Percentiles rank a stretch among this genome's conserved stretches.
These are phyloP conservation scores for Plutomurus gul DNA, from an alignment of 1,140 invertebrate species.

Conservation along the genomic window DNA sequence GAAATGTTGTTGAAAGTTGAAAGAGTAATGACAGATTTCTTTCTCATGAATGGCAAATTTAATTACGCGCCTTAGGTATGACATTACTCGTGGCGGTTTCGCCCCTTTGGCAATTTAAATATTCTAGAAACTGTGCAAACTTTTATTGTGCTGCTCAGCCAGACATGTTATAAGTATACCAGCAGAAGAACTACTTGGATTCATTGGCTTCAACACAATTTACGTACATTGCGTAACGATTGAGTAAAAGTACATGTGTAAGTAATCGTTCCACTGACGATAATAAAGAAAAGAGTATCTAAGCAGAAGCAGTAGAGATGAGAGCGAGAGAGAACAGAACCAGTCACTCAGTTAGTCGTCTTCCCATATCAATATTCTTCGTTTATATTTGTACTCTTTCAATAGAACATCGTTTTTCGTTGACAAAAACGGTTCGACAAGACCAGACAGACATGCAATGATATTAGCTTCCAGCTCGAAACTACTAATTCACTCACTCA, in stretches of 20 bases:
- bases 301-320: too few relatives aligned
- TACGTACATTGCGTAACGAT: too few relatives aligned
- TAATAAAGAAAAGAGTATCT: too few relatives aligned
- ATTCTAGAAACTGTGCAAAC: too few relatives aligned
- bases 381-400: neutral
- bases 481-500: too few relatives aligned
- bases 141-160: too few relatives aligned
- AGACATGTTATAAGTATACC: too few relatives aligned
- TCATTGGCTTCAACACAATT: too few relatives aligned
- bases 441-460: neutral
- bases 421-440: conserved; percentile 1
- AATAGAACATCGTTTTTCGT: conserved; percentile 6
- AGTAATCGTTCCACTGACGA: too few relatives aligned
- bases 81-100: neutral
- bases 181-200: too few relatives aligned
- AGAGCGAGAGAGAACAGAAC: neutral
- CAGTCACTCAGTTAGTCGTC: neutral
- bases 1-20: neutral
- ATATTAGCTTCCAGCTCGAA: too few relatives aligned
- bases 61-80: neutral
- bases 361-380: neutral
- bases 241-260: too few relatives aligned
- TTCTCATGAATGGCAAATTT: neutral
- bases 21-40: neutral
- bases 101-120: neutral